These are phyloP conservation scores for Papilio xuthus DNA, from an alignment of 1,140 invertebrate genomes.

Conservation along the genomic window DNA sequence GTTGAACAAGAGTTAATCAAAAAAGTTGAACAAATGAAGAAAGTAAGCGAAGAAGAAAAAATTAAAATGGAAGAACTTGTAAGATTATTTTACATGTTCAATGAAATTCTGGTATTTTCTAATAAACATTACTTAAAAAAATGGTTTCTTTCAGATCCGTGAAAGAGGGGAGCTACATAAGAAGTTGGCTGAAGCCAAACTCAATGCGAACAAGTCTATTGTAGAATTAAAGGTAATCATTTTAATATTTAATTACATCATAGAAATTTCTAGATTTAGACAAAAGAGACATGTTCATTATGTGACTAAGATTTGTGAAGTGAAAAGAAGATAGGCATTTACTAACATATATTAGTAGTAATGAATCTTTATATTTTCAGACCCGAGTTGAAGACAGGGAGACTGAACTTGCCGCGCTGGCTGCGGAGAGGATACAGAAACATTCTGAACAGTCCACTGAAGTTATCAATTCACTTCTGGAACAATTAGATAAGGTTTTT, in stretches of 20 bases:
- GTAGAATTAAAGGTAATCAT: conserved; percentile 58
- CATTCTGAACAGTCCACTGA: conserved; percentile 67
- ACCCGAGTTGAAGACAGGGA: conserved; percentile 58
- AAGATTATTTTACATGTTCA: conserved; percentile 35
- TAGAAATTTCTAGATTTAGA: not conserved
- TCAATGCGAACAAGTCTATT: conserved; percentile 57
- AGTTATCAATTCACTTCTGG: conserved; percentile 66
- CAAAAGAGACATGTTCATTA: too few species aligned
- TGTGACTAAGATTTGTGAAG: too few species aligned
- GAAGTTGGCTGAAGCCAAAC: conserved; percentile 66
- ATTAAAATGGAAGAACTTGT: conserved; percentile 76
- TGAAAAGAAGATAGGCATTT: too few species aligned
- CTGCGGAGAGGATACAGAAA: conserved; percentile 67
- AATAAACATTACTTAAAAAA: not conserved
- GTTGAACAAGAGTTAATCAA: conserved; percentile 75
- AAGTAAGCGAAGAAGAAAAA: conserved; percentile 78
- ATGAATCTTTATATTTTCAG: conserved; percentile 43
- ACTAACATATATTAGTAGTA: too few species aligned
- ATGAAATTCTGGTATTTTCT: conserved; percentile 38
- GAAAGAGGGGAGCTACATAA: conserved; percentile 78
- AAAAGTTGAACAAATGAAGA: conserved; percentile 78
- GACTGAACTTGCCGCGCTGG: conserved; percentile 62
- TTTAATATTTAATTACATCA: not conserved
- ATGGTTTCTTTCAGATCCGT: conserved; percentile 65
- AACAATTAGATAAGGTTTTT: conserved; percentile 64